A percentile compares a stretch with the other conserved stretches of the same genome.
Conservation (phyloP, 2,888 invertebrate species). For the Drosophila pseudotalamancana region DNA sequence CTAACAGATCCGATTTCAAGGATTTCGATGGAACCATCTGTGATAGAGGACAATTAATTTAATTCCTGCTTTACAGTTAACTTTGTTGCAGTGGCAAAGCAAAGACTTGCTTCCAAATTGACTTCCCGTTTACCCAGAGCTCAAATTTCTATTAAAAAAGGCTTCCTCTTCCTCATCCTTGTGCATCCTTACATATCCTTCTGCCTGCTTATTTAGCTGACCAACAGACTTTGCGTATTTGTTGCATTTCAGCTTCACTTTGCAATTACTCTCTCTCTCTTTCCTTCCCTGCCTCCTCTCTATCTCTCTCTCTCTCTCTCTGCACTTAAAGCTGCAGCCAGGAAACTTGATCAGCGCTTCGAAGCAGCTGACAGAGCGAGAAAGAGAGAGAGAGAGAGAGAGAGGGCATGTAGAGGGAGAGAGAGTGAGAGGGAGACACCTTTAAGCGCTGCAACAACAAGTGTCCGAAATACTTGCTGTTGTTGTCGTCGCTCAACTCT, state of each 20-base stretch:
- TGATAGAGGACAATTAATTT: conserved; percentile 7
- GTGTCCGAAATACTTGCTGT: conserved; percentile 34
- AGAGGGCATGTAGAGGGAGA: neutral
- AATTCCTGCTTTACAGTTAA: neutral
- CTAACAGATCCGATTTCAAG: no score
- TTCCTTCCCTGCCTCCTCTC: neutral
- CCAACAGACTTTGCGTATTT: conserved; percentile 36
- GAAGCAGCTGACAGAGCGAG: conserved; percentile 21
- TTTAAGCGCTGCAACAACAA: conserved; percentile 59
- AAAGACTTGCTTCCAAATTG: conserved; percentile 40
- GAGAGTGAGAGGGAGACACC: conserved; percentile 10
- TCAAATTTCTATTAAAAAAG: conserved; percentile 49
- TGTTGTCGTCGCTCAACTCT: conserved; percentile 43
- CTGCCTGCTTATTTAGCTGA: neutral
- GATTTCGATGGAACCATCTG: no score
- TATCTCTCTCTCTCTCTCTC: neutral
- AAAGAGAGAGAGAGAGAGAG: neutral
- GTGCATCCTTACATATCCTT: neutral
- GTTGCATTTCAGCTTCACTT: conserved; percentile 64
- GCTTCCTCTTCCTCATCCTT: conserved; percentile 26
- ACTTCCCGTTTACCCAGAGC: conserved; percentile 36
- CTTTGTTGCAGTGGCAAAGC: neutral
- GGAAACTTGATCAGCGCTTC: conserved; percentile 76
- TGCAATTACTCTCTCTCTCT: conserved; percentile 48
- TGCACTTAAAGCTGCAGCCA: conserved; percentile 70